These are phyloP conservation scores for Diorhabda carinulata DNA, from an alignment of 1,140 invertebrate species.

Conservation along the genomic window DNA sequence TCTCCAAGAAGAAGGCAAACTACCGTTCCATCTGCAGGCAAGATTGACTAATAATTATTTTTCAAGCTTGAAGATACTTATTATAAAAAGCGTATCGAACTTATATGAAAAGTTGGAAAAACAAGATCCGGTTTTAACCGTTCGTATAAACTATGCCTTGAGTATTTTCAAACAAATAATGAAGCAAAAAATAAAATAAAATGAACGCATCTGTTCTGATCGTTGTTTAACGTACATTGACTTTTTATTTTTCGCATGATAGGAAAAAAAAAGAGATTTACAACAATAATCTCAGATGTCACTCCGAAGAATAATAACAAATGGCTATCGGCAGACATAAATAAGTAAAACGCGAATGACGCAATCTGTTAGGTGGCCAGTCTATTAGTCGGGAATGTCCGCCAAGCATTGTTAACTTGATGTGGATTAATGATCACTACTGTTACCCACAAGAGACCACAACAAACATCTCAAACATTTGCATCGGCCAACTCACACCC, in stretches of 20 bases:
- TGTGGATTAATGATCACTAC: constrained; percentile 28
- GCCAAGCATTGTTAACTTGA: constrained; percentile 34
- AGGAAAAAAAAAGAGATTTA: constrained; percentile 5
- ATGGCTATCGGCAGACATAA: constrained; percentile 36
- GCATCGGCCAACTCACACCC: constrained; percentile 26
- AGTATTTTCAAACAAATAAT: neutral
- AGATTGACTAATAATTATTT: no score
- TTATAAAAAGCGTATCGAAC: no score
- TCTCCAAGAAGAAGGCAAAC: no score
- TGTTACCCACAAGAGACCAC: constrained; percentile 19
- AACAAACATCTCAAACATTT: constrained; percentile 34
- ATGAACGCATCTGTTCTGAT: no score
- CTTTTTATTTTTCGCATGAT: no score
- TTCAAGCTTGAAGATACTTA: no score
- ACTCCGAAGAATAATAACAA: constrained; percentile 30
- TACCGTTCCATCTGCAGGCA: no score
- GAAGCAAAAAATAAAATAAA: neutral
- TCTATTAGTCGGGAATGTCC: constrained; percentile 42
- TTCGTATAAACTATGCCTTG: no score
- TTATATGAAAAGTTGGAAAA: no score
- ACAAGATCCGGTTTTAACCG: no score
- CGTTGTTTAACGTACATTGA: no score
- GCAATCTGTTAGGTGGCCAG: constrained; percentile 42
- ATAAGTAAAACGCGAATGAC: constrained; percentile 38
- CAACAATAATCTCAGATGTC: constrained; percentile 4